A percentile compares a stretch with the other conserved stretches of the same genome.
phyloP scores from a whole-genome alignment of 2,888 invertebrate species.

The Pollenia angustigena region DNA sequence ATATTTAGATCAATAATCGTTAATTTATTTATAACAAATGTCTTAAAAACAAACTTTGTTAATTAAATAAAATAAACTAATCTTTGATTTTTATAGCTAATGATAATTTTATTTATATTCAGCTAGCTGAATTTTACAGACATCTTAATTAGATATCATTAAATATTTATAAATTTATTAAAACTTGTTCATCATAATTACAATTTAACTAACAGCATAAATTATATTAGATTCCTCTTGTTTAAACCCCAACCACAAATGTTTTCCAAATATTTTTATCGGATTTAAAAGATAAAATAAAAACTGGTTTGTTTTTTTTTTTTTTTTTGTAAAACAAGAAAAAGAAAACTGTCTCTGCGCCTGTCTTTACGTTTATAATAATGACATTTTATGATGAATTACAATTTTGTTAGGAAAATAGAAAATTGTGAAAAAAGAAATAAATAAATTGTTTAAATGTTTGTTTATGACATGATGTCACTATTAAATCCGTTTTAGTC shows the following conservation, averaged over 20 bases:
- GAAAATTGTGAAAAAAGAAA: conserved; percentile 51
- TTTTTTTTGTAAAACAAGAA: background rate
- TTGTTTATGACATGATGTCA: conserved; percentile 67
- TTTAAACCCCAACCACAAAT: conserved; percentile 18
- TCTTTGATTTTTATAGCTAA: no score
- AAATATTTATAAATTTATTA: conserved; percentile 35
- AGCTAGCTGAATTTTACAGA: conserved; percentile 18
- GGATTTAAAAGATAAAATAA: conserved; percentile 14
- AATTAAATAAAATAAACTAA: no score
- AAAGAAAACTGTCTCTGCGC: conserved; percentile 32
- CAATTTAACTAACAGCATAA: conserved; percentile 21
- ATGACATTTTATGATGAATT: conserved; percentile 71
- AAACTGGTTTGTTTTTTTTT: conserved; percentile 50
- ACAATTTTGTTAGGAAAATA: conserved; percentile 51
- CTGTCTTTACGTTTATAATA: conserved; percentile 43
- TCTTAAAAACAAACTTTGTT: background rate
- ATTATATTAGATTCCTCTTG: conserved; percentile 25
- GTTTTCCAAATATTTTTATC: conserved; percentile 10
- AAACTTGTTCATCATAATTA: background rate
- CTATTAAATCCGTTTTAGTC: conserved; percentile 58
- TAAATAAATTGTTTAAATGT: conserved; percentile 55
- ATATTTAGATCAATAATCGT: background rate
- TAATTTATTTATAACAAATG: background rate
- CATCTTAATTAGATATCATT: conserved; percentile 20
- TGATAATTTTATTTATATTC: conserved; percentile 19